Evolutionary conservation across 2,113 vertebrate genomes (phyloP), one percentile per base, ranked within the genome.

Genomic region (Channa argus): DNA sequence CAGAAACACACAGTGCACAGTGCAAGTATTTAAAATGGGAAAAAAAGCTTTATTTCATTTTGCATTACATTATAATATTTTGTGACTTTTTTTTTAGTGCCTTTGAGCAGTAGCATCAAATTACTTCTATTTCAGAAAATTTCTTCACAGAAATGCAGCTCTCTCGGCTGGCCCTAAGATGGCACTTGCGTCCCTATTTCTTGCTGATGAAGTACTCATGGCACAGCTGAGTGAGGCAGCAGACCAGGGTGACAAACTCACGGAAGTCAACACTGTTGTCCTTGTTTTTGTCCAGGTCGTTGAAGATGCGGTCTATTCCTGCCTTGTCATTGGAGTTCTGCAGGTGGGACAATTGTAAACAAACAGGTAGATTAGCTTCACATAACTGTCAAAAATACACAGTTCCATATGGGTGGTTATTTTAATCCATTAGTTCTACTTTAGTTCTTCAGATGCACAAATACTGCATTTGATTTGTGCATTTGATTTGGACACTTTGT

Each of bases 201-300:
- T 34, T 53, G 11, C 5, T 0, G 2, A 2, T 11, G 10, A 92
- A 91, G 83, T 61, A 78, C 0, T 92, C 89, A 10, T 92, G 79
- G 86, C 90, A 92, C 44, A 93, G 5, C 63, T 79, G 39, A 38
- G 92, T 89, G 58, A 94, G 49, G 74, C 72, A 77, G 44, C 49
- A 43, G 24, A 95, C 47, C 70, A 95, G 3, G 6, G 1, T 87
- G 67, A 82, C 50, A 9, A 82, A 95, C 87, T 95, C 94, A 0
- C 51, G 5, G 66, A 95, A 95, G 80, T 94, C 93, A 76, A 95
- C 92, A 0, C 8, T 62, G 43, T 92, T 88, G 75, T 92, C 91
- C 24, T 55, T 5, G 75, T 95, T 91, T 1, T 0, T 0, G 15
- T 95, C 94, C 79, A 95, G 71, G 1, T 86, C 76, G 0, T 69